A percentile compares a stretch with the other conserved stretches of the same genome.
phyloP scores from a whole-genome alignment of 2,113 vertebrate species.

The Tetrao urogallus region DNA sequence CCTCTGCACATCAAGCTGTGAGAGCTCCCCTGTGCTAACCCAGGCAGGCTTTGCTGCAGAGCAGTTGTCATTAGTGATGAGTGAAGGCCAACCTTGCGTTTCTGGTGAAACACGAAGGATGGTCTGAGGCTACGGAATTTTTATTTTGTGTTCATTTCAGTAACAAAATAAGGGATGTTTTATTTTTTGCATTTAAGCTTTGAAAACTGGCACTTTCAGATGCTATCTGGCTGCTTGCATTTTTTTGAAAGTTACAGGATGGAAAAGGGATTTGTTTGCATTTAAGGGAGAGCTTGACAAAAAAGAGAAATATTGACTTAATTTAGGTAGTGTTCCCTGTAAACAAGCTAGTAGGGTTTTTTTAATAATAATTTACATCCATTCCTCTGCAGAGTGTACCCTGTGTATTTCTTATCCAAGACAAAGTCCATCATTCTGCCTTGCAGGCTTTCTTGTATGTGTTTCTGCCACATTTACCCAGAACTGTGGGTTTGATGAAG shows the following conservation, averaged over 20 bases:
- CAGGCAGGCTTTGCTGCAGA: neutral
- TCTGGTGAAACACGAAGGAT: slow-evolving; percentile 28
- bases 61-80: neutral
- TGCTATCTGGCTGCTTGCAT: neutral
- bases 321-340: slow-evolving; percentile 32
- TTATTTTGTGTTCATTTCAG: neutral
- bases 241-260: slow-evolving; percentile 19
- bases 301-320: slow-evolving; percentile 55
- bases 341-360: slow-evolving; percentile 42
- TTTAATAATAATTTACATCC: slow-evolving; percentile 30
- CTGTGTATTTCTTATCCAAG: neutral
- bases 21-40: neutral
- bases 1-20: neutral
- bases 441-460: neutral
- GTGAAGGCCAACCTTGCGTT: slow-evolving; percentile 33
- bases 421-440: slow-evolving; percentile 38
- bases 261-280: slow-evolving; percentile 30
- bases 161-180: neutral
- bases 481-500: slow-evolving; percentile 18
- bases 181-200: neutral
- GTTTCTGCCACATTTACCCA: slow-evolving; percentile 34
- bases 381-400: neutral
- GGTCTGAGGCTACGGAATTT: neutral
- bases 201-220: neutral
- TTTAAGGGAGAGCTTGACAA: slow-evolving; percentile 12